These are phyloP conservation scores for Tor tambroides DNA, from an alignment of 2,113 vertebrate genomes.

Conservation along the genomic window DNA sequence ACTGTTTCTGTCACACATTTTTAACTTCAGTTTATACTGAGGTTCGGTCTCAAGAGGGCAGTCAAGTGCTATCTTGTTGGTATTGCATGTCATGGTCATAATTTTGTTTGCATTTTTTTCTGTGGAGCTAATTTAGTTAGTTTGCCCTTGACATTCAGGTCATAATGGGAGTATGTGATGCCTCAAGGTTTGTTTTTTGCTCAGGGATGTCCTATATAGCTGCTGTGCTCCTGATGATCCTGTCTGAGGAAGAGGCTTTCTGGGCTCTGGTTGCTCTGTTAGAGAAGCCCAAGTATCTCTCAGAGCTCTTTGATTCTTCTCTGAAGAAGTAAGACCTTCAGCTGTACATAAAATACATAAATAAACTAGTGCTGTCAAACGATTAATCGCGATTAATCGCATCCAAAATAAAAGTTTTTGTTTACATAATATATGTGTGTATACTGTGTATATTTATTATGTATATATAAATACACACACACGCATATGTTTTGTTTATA, in stretches of 20 bases:
- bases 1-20: background rate
- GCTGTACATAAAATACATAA: background rate
- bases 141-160: background rate
- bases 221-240: slow-evolving; percentile 77
- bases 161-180: slow-evolving; percentile 19
- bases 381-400: too few species aligned
- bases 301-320: slow-evolving; percentile 71
- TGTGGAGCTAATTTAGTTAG: background rate
- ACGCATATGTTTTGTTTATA: too few species aligned
- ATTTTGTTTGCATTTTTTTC: background rate
- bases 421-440: too few species aligned
- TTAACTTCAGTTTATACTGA: background rate
- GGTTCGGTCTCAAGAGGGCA: slow-evolving; percentile 40
- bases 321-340: slow-evolving; percentile 69
- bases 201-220: slow-evolving; percentile 79
- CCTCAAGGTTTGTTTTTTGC: slow-evolving; percentile 22
- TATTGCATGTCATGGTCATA: background rate
- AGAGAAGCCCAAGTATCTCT: slow-evolving; percentile 72
- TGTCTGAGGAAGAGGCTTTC: slow-evolving; percentile 77
- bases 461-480: too few species aligned
- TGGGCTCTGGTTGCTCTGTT: slow-evolving; percentile 75
- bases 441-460: too few species aligned
- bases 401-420: too few species aligned
- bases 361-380: too few species aligned
- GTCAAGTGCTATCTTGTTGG: background rate